phyloP scores from a whole-genome alignment of 2,797 vertebrate genomes.

The Cyclopterus lumpus region DNA sequence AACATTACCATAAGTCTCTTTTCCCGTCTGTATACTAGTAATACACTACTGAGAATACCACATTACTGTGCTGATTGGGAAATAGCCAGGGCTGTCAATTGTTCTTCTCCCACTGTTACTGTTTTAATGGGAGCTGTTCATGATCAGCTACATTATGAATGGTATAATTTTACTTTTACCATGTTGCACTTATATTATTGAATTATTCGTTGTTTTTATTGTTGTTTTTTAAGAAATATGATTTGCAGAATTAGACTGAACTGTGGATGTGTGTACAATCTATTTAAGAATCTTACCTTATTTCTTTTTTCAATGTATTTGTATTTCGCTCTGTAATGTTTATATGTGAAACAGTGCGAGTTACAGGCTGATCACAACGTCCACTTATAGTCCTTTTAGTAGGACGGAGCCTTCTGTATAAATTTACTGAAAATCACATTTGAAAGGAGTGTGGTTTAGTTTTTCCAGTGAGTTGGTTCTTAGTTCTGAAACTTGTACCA shows the following conservation, averaged over 20 bases:
- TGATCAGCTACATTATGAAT: conserved; percentile 7
- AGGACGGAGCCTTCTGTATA: background rate
- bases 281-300: conserved; percentile 21
- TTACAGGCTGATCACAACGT: background rate
- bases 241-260: conserved; percentile 28
- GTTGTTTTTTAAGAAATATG: background rate
- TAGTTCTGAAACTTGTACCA: conserved; percentile 47
- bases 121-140: background rate
- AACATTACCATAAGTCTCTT: background rate
- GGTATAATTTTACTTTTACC: conserved; percentile 11
- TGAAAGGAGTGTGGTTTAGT: conserved; percentile 14
- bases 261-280: conserved; percentile 12
- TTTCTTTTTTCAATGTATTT: conserved; percentile 18
- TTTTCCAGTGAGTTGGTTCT: conserved; percentile 7
- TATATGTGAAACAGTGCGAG: conserved; percentile 6
- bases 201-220: conserved; percentile 30
- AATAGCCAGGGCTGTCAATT: conserved; percentile 2
- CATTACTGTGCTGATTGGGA: conserved; percentile 29
- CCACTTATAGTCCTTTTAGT: background rate
- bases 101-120: background rate
- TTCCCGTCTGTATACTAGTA: conserved; percentile 32
- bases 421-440: conserved; percentile 13
- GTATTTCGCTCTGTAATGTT: conserved; percentile 15
- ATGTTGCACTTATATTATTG: conserved; percentile 37
- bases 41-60: conserved; percentile 34